Base-by-base conservation (phyloP, 2,797 vertebrate genomes). In the Anniella stebbinsi region DNA sequence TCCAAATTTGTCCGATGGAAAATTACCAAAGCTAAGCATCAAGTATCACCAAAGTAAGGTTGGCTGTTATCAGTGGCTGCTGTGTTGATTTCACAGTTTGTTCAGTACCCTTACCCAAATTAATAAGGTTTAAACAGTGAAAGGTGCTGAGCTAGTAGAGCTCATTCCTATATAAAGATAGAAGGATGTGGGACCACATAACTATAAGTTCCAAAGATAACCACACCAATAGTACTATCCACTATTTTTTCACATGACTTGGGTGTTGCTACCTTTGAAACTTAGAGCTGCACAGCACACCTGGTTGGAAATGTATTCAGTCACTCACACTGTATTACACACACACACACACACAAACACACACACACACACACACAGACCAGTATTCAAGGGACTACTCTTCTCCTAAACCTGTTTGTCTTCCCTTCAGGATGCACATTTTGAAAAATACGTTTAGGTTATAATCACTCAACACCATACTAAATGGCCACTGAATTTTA, bases 1-100 rank as follows among this genome's bases (percentile, higher is more conserved):
- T 89, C n/a, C 84, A 85, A 70, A 70, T 63, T 86, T 80, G 75
- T 54, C 54, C 54, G 36, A 30, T 80, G 38, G 48, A 78, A 85
- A 70, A 75, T 76, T 69, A 80, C 18, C 69, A 45, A 41, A 84
- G 48, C 60, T 69, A 78, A 41, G 15, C 45, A 57, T 25, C 41
- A 70, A 36, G 12, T 30, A 33, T 18, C 25, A 54, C n/a, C 45
- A 84, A 76, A 76, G 66, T 21, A 54, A 77, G 25, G 18, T 13
- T 77, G 18, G 78, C 17, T 77, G n/a, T 2, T 21, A 75, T 41
- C 21, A 54, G 2, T 76, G 72, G 78, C 17, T 89, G 38, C 21
- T 88, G 36, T 83, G 54, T 60, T n/a, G 13, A 48, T 23, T 88
- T 75, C 30, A 60, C 23, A 36, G n/a, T 28, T 80, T 87, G 3